Base-by-base conservation (phyloP, 1,140 invertebrate species). In the Scylla paramamosain region DNA sequence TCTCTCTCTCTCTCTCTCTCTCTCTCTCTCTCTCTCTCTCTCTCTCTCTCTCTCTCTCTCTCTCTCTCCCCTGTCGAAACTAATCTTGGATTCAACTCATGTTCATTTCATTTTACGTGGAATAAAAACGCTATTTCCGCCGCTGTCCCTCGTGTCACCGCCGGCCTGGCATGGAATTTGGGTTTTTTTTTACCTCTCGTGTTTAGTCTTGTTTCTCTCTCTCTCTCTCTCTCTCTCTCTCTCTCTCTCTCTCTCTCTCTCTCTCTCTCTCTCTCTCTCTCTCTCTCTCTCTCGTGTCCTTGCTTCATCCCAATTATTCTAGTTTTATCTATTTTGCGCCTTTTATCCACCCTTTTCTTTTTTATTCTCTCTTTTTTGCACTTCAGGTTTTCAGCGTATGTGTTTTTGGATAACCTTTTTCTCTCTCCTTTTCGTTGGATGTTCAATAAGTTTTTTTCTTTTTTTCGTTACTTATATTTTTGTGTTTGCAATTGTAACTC, bases 121-220 rank as follows among this genome's bases (percentile, higher is more conserved):
- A 94, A 94, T 94, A 94, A 94, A 94, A 94, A 94, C 93, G 93
- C 93, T 94, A 94, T 94, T 94, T 94, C 93, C 93, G 93, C 88
- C 31, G 93, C 32, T 89, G 87, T 90, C 93, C 93, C 93, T 46
- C 93, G 88, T 59, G 52, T 48, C 92, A 93, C 10, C 52, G 92
- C 39, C 39, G 92, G 29, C 92, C 82, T 16, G 59, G 45, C 92
- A 12, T n/a, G 82, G 92, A 86, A 93, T 88, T 88, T 93, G 45
- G 67, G 28, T n/a, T 83, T 39, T 39, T 39, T 39, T 82, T 92
- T 77, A 48, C 46, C 39, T 25, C 86, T 39, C 52, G 52, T 59
- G 52, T 59, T 59, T 59, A 59, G 52, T 20, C 20, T 20, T 16
- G 52, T 59, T 59, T 59, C 52, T 20, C 52, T 59, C 52, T 59